These are phyloP conservation scores for Puffinus mauretanicus DNA, from an alignment of 2,113 vertebrate species.

Conservation along the genomic window DNA sequence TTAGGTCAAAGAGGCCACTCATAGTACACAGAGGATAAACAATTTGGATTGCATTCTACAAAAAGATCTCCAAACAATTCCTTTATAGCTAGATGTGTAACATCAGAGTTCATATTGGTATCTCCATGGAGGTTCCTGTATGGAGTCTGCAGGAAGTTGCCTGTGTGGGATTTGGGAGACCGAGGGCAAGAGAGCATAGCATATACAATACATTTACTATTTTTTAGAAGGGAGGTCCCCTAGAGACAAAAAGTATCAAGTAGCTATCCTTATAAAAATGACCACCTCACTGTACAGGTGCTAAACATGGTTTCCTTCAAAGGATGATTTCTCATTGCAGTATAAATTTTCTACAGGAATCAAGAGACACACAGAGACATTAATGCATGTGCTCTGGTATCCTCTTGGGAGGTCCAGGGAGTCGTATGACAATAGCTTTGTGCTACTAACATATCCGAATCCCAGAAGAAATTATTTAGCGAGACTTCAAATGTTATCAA, in stretches of 20 bases:
- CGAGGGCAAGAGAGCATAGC: background rate
- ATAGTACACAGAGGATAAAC: background rate
- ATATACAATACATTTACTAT: background rate
- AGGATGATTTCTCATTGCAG: background rate
- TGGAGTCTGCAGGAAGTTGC: background rate
- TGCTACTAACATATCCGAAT: background rate
- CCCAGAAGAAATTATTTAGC: background rate
- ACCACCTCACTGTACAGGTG: background rate
- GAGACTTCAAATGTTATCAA: background rate
- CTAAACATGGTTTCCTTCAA: background rate
- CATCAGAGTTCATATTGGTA: background rate
- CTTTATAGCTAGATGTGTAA: background rate
- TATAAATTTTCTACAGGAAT: background rate
- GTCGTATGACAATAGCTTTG: rapidly evolving
- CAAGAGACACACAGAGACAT: background rate
- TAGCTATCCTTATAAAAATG: background rate
- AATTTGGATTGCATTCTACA: background rate
- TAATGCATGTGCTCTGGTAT: background rate
- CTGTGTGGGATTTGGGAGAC: background rate
- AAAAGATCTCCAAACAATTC: background rate
- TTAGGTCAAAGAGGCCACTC: background rate
- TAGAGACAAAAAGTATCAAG: background rate
- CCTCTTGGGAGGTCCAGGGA: background rate
- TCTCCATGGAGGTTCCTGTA: background rate
- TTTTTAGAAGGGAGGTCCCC: background rate